These are phyloP conservation scores for Camelus bactrianus DNA, from an alignment of 2,113 vertebrate species.

Conservation along the genomic window DNA sequence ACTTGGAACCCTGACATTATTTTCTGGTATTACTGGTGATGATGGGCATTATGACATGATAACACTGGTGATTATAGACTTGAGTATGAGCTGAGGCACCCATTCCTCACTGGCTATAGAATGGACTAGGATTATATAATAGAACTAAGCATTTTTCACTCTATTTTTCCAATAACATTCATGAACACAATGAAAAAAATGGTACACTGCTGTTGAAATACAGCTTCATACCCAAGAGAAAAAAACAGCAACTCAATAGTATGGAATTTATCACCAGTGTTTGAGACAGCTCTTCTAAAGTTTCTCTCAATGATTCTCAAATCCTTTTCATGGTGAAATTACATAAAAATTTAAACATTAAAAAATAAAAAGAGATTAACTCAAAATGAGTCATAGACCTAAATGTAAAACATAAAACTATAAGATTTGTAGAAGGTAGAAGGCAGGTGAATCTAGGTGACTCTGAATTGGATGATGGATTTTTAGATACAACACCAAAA, in stretches of 20 bases:
- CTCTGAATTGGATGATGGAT: neutral
- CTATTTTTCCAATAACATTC: neutral
- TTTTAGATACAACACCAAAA: neutral
- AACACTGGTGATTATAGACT: neutral
- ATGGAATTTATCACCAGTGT: neutral
- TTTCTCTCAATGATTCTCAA: neutral
- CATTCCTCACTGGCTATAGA: neutral
- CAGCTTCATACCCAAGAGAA: neutral
- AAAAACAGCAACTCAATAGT: neutral
- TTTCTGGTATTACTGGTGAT: neutral
- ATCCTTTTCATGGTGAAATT: neutral
- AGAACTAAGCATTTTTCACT: neutral
- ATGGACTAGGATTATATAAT: neutral
- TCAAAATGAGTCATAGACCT: neutral
- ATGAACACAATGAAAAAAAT: neutral
- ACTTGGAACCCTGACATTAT: neutral
- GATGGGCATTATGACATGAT: neutral
- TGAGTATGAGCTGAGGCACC: neutral
- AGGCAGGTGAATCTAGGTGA: neutral
- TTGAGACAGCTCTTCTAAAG: neutral
- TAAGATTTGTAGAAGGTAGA: neutral
- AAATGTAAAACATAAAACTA: neutral
- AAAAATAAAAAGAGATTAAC: neutral
- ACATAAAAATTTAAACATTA: constrained; percentile 12
- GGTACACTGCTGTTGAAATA: neutral